Evolutionary conservation across 1,140 invertebrate species (phyloP), one percentile per base, ranked within the genome.

Genomic region (Drosophila lacertosa): DNA sequence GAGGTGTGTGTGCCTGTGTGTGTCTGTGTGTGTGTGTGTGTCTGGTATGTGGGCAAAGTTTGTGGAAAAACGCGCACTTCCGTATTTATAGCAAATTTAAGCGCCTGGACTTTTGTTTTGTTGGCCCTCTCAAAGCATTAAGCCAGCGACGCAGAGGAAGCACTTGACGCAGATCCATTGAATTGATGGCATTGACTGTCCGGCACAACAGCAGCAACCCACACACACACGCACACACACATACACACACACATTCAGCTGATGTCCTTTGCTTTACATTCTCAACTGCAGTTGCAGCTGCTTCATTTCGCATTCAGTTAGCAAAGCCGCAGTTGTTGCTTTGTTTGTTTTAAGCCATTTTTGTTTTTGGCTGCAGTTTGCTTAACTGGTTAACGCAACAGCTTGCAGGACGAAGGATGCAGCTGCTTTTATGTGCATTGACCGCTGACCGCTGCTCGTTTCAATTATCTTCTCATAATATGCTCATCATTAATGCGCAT

Each of bases 51-150:
- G 37, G 63, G 13, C 16, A 69, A 86, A 84, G 77, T 86, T 84
- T 86, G 60, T 40, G 71, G 65, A 26, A 62, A 66, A 39, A 44
- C 65, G 57, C 65, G 55, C 66, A 73, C 81, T 86, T 81, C 62
- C 74, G 69, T 60, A 86, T 86, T 86, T 86, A 86, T 86, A 66
- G 77, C 77, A 63, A 80, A 68, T 72, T 68, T 86, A 65, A 77
- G 39, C 39, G 64, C 54, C 48, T 63, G 81, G 69, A 81, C 77
- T 74, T 76, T 81, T 86, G 82, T 81, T 86, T 66, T 77, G 40
- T 29, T 59, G 32, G 26, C 32, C 13, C 45, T 58, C 57, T 48
- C 57, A 60, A 39, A 67, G 67, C 80, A 84, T 75, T 79, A 75
- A 64, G 65, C 51, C 40, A 50, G 32, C 18, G 29, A 5, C 45